Conservation (phyloP, 1,140 invertebrate species). For the Chymomyza costata region DNA sequence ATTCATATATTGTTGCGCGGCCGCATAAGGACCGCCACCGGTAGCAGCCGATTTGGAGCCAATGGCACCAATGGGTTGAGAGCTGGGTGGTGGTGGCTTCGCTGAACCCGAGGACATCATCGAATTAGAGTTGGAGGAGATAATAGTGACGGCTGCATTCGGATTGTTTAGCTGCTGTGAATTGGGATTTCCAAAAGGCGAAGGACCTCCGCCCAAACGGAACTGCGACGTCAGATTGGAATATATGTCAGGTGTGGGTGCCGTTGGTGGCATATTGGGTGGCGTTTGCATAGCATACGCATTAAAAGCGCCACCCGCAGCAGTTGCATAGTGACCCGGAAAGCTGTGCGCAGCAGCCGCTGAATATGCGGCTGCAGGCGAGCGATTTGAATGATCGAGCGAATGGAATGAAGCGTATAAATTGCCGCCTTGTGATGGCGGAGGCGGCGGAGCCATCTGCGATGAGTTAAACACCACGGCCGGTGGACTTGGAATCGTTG, state of each 20-base stretch:
- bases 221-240: constrained; percentile 86
- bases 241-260: constrained; percentile 86
- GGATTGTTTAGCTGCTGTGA: constrained; percentile 87
- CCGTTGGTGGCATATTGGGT: constrained; percentile 79
- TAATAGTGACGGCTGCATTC: constrained; percentile 82
- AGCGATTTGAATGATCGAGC: constrained; percentile 72
- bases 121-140: constrained; percentile 87
- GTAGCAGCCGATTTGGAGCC: constrained; percentile 80
- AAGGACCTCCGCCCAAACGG: constrained; percentile 80
- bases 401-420: constrained; percentile 84
- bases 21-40: constrained; percentile 75
- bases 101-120: constrained; percentile 90
- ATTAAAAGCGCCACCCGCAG: constrained; percentile 79
- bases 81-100: constrained; percentile 81
- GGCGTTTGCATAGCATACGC: constrained; percentile 76
- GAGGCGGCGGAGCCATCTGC: constrained; percentile 79
- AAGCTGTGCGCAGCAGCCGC: constrained; percentile 78
- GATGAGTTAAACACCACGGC: constrained; percentile 86
- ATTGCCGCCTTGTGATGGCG: constrained; percentile 84
- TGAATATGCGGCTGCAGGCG: constrained; percentile 44
- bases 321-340: constrained; percentile 69
- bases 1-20: constrained; percentile 71
- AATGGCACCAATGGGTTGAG: constrained; percentile 88
- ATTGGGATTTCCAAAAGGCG: constrained; percentile 68
- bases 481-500: constrained; percentile 88